Evolutionary conservation across 2,113 vertebrate species (phyloP), one percentile per base, ranked within the genome.

Genomic region (Crotalus tigris): DNA sequence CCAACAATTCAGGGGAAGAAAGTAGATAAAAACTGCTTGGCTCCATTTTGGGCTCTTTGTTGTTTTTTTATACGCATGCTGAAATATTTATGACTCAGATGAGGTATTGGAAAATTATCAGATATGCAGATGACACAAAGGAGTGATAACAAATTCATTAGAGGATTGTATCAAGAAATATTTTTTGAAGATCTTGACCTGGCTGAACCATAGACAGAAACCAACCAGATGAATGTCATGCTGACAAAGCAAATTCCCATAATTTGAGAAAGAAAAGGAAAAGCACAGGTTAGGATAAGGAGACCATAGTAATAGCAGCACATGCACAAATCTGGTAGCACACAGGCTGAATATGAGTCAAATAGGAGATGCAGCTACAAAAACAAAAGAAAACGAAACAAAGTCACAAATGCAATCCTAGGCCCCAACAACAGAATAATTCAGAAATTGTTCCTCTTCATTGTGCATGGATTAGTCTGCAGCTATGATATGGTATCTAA

Each of bases 1-100:
- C 49, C 49, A 90, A 87, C 75, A 86, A 92, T 96, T 81, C 91
- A 93, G 93, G 55, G 7, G 0, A 95, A 92, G 5, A 0, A 93
- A 93, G 91, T 90, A 94, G 95, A 87, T 51, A 59, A 75, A 75
- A 96, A 96, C 93, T 93, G n/a, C 94, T 81, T 81, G 69, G 69
- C 69, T 81, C 2, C 69, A 81, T 81, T 81, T 75, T 81, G 33
- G 15, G 17, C 33, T 19, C 7, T 39, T 17, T 39, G 17, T 19
- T 75, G 13, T 23, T 81, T 81, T 69, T 81, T 81, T 81, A 81
- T 39, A 81, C 0, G 1, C 33, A 81, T 0, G 6, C 17, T 81
- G 33, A 81, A 39, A 81, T 6, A 81, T 39, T 19, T 81, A 81
- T 39, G n/a, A 8, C 17, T 81, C n/a, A 21, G n/a, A 81, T 39